Evolutionary conservation across 2,113 vertebrate species (phyloP), one percentile per base, ranked within the genome.

Genomic region (Cygnus buccinator): DNA sequence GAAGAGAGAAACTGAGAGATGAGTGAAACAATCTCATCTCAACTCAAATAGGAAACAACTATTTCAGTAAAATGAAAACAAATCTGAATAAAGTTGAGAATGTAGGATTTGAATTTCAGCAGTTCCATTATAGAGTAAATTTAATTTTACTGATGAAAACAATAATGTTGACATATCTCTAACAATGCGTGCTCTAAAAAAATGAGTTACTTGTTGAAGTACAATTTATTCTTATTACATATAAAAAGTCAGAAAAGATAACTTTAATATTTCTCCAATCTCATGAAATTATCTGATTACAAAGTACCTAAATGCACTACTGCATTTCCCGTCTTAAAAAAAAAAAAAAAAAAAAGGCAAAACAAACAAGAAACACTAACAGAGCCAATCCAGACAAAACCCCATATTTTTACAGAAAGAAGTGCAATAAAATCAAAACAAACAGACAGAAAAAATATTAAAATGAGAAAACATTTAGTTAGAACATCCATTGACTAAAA

Each of bases 401-500:
- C 22, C 16, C 31, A 21, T 11, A 20, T 73, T 65, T 90, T 21
- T 39, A 31, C 7, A 37, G 66, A 78, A 61, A 46, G 68, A 58
- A 80, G 59, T 29, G 12, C 62, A 86, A 57, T 15, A 66, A 68
- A 70, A 54, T 37, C 9, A 57, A 33, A 85, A 83, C 31, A 31
- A 90, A 72, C 9, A 3, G 11, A 77, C 39, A 75, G 39, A 54
- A 63, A 5, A 73, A 48, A 73, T 82, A 86, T 91, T 90, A 54
- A 89, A 81, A 81, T 68, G 17, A 68, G 37, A 72, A 73, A 43
- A 13, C 2, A 23, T 59, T 61, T 61, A 68, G 8, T 10, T 63
- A 79, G 59, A 93, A 94, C 77, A 78, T 33, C 19, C 7, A 70
- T 90, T 66, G 88, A 89, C 85, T 87, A 74, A 87, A 87, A 89